Conservation (phyloP, 2,113 vertebrate genomes). For the Dissostichus mawsoni region DNA sequence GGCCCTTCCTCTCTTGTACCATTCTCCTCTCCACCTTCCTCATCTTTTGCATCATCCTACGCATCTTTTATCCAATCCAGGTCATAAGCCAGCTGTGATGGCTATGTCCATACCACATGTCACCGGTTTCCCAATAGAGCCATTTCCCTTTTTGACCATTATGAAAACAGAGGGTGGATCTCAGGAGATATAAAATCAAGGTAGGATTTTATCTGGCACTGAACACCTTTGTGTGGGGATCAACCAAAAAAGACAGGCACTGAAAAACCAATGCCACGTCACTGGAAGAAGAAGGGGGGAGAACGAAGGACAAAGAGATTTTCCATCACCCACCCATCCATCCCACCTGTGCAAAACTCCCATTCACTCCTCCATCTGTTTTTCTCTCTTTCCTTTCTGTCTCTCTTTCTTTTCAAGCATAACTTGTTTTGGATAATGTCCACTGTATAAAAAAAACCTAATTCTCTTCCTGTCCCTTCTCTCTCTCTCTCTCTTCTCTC, state of each 20-base stretch:
- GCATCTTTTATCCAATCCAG: conserved; percentile 47
- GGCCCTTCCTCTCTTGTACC: conserved; percentile 10
- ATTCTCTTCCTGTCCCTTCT: conserved; percentile 34
- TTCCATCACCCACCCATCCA: conserved; percentile 71
- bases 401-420: conserved; percentile 58
- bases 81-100: conserved; percentile 64
- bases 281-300: conserved; percentile 66
- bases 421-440: conserved; percentile 67
- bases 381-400: conserved; percentile 66
- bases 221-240: conserved; percentile 73
- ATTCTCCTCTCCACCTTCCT: conserved; percentile 24
- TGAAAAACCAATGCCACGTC: conserved; percentile 75
- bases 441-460: conserved; percentile 29
- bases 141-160: conserved; percentile 68
- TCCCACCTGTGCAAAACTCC: conserved; percentile 81
- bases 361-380: conserved; percentile 79
- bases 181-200: conserved; percentile 73
- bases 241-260: conserved; percentile 60
- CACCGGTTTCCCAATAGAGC: conserved; percentile 72
- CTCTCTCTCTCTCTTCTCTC: conserved; percentile 49
- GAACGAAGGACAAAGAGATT: conserved; percentile 69
- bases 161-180: conserved; percentile 70
- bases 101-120: conserved; percentile 77
- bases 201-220: conserved; percentile 72
- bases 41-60: conserved; percentile 40